phyloP scores from a whole-genome alignment of 1,140 invertebrate genomes.

The Drosophila bocqueti region DNA sequence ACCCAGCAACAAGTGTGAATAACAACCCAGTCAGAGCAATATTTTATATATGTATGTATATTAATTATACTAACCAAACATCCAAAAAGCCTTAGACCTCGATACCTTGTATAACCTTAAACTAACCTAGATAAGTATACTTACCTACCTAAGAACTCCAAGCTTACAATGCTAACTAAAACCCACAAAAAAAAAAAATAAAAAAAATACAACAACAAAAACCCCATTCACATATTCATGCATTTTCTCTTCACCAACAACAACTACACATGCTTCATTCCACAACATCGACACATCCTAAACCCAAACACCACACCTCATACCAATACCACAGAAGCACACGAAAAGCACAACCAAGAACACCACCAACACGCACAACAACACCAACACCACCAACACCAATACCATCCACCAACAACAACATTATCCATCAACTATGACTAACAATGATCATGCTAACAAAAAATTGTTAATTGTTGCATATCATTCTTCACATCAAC shows the following conservation, averaged over 20 bases:
- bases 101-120: not conserved
- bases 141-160: not conserved
- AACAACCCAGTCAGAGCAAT: conserved; percentile 13
- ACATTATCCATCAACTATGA: conserved; percentile 55
- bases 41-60: not conserved
- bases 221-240: conserved; percentile 54
- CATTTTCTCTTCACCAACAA: conserved; percentile 57
- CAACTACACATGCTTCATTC: conserved; percentile 6
- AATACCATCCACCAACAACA: conserved; percentile 33
- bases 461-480: conserved; percentile 83
- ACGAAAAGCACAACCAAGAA: conserved; percentile 38
- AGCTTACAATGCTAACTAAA: conserved; percentile 3
- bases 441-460: conserved; percentile 80
- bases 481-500: conserved; percentile 84
- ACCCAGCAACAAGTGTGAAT: conserved; percentile 1
- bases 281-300: conserved; percentile 30
- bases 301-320: conserved; percentile 58
- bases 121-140: not conserved
- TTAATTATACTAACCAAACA: not conserved
- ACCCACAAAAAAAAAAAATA: conserved; percentile 2
- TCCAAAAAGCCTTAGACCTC: not conserved
- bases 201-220: not conserved
- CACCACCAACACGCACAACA: conserved; percentile 42
- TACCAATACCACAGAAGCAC: conserved; percentile 42
- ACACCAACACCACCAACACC: conserved; percentile 44